A percentile compares a stretch with the other conserved stretches of the same genome.
Conservation (phyloP, 2,888 invertebrate genomes). For the Elgonia sp. region DNA sequence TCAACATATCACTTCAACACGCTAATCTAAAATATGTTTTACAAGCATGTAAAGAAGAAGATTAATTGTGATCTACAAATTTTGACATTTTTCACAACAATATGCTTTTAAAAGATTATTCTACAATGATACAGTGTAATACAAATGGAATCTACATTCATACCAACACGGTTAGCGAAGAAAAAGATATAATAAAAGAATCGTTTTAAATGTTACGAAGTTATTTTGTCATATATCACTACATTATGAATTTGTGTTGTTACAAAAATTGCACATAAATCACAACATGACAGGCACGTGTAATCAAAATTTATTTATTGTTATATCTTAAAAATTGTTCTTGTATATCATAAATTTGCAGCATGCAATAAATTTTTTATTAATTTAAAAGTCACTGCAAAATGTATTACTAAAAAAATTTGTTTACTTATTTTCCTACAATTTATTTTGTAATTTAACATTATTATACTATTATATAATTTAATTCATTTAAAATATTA, state of each 20-base stretch:
- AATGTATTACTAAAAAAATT: too few species aligned
- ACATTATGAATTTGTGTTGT: slow-evolving; percentile 63
- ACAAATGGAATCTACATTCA: slow-evolving; percentile 70
- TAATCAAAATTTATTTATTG: slow-evolving; percentile 67
- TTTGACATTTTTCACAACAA: slow-evolving; percentile 70
- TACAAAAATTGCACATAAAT: slow-evolving; percentile 70
- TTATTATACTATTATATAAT: neutral
- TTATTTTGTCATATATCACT: slow-evolving; percentile 73
- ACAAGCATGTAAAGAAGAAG: slow-evolving; percentile 58
- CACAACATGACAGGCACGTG: slow-evolving; percentile 61
- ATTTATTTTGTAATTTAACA: neutral
- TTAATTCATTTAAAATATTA: neutral
- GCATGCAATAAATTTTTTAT: too few species aligned
- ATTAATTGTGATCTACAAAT: slow-evolving; percentile 68
- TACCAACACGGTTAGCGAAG: slow-evolving; percentile 57
- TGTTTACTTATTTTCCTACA: too few species aligned
- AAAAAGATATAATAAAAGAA: slow-evolving; percentile 52
- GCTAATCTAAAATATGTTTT: slow-evolving; percentile 52
- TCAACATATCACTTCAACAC: slow-evolving; percentile 44
- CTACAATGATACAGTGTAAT: slow-evolving; percentile 64
- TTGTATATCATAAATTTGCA: slow-evolving; percentile 26
- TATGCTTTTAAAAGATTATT: slow-evolving; percentile 71
- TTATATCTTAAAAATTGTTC: slow-evolving; percentile 18
- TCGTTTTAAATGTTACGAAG: slow-evolving; percentile 60
- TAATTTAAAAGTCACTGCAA: too few species aligned